phyloP scores from a whole-genome alignment of 2,113 vertebrate genomes.

The Plotosus lineatus region DNA sequence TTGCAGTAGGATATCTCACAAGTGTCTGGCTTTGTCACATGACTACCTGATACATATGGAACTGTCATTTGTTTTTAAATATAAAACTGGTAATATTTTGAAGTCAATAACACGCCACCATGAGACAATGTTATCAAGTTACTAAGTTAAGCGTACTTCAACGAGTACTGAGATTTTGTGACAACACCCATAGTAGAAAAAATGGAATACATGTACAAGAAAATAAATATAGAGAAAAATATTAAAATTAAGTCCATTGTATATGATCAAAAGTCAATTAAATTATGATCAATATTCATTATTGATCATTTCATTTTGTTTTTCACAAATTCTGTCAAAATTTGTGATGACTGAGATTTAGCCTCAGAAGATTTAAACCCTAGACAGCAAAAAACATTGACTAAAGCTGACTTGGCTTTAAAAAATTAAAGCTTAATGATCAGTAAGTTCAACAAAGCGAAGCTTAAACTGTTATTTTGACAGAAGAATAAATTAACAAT shows the following conservation, averaged over 20 bases:
- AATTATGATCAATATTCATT: neutral
- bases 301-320: neutral
- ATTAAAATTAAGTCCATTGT: neutral
- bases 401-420: neutral
- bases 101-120: conserved; percentile 34
- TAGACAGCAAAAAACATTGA: too few species aligned
- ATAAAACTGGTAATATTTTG: neutral
- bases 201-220: neutral
- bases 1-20: conserved; percentile 44
- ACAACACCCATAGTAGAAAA: neutral
- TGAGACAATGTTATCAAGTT: conserved; percentile 22
- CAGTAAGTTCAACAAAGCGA: too few species aligned
- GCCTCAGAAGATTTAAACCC: neutral
- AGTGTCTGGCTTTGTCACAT: conserved; percentile 39
- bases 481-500: neutral
- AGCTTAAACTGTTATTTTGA: neutral
- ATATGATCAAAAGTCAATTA: neutral
- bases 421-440: too few species aligned
- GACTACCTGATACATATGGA: conserved; percentile 26
- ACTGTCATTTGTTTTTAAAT: neutral
- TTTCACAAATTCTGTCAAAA: neutral
- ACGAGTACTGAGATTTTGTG: conserved; percentile 13
- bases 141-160: conserved; percentile 37
- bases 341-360: neutral
- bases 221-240: conserved; percentile 2